These are phyloP conservation scores for Chaetogeoica ovagalla DNA, from an alignment of 2,888 invertebrate genomes.

Conservation along the genomic window DNA sequence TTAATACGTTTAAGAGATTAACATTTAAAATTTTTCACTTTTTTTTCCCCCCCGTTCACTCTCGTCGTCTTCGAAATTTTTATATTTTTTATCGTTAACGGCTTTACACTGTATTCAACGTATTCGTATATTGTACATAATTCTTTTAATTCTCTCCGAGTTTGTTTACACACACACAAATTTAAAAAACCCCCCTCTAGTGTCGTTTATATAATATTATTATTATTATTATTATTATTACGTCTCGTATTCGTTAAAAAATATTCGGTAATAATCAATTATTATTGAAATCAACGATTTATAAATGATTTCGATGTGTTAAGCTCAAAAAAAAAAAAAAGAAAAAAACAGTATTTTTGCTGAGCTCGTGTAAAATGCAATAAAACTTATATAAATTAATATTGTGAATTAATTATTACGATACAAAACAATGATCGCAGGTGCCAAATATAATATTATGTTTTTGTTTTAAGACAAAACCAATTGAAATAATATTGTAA, in stretches of 20 bases:
- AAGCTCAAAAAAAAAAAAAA: constrained; percentile 48
- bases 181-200: too few species aligned
- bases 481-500: not conserved
- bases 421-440: too few species aligned
- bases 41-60: not conserved
- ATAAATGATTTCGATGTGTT: constrained; percentile 7
- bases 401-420: not conserved
- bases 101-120: too few species aligned
- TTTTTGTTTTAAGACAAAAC: not conserved
- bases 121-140: constrained; percentile 24
- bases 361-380: constrained; percentile 52
- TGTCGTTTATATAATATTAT: too few species aligned
- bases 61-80: too few species aligned
- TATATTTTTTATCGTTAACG: too few species aligned
- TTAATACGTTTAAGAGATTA: constrained; percentile 34
- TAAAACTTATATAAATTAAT: constrained; percentile 20
- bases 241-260: too few species aligned
- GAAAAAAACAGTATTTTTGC: constrained; percentile 16
- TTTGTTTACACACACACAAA: too few species aligned
- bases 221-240: too few species aligned
- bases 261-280: too few species aligned
- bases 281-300: too few species aligned
- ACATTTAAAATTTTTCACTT: not conserved
- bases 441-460: too few species aligned
- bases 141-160: not conserved